Evolutionary conservation across 2,113 vertebrate species (phyloP).

Genomic region (Crotalus horridus): DNA sequence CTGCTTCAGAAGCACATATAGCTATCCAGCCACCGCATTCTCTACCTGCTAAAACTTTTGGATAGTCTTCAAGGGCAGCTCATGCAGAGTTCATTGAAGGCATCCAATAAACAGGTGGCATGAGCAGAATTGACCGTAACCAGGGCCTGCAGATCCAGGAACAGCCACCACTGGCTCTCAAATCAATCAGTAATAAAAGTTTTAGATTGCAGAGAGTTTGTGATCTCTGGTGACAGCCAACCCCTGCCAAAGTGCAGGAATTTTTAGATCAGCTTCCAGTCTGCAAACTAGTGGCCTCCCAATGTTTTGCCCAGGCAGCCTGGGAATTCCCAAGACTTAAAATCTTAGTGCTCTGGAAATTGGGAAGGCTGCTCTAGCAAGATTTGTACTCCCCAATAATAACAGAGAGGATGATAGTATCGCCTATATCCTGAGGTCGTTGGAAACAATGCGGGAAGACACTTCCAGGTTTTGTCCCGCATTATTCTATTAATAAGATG

Average conservation of each 20-base stretch:
- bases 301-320: background rate
- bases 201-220: background rate
- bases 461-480: too few relatives aligned
- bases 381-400: too few relatives aligned
- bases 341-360: background rate
- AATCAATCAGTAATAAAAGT: background rate
- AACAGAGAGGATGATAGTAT: background rate
- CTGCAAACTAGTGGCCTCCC: background rate
- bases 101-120: too few relatives aligned
- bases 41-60: too few relatives aligned
- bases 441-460: background rate
- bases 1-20: too few relatives aligned
- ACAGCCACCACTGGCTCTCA: background rate
- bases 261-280: background rate
- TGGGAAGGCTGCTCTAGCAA: background rate
- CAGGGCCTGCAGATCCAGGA: background rate
- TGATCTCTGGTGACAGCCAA: background rate
- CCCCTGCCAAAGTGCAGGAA: background rate
- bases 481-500: background rate
- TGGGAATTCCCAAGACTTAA: background rate
- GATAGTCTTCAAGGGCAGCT: too few relatives aligned
- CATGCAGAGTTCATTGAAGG: too few relatives aligned
- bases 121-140: background rate
- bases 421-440: background rate
- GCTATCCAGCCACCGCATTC: too few relatives aligned